These are phyloP conservation scores for Melanotaenia boesemani DNA, from an alignment of 2,797 vertebrate genomes.

Conservation along the genomic window DNA sequence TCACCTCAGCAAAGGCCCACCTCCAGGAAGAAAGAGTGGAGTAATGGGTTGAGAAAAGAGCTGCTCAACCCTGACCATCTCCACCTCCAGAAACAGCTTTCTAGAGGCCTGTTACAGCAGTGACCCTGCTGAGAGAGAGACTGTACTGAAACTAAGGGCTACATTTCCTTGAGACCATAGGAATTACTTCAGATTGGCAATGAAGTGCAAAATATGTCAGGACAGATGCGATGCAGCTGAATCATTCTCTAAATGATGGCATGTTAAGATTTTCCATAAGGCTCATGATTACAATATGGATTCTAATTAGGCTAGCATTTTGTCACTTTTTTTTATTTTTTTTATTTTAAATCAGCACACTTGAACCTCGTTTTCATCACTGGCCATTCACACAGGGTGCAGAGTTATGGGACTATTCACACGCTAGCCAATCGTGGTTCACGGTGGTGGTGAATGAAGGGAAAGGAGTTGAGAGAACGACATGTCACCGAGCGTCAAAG, in stretches of 20 bases:
- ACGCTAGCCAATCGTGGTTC: constrained; percentile 58
- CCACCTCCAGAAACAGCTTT: too few relatives aligned
- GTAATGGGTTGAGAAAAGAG: too few relatives aligned
- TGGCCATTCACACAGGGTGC: constrained; percentile 59
- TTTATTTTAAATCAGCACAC: constrained; percentile 59
- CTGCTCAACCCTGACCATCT: too few relatives aligned
- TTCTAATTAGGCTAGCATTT: constrained; percentile 35
- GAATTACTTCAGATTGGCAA: too few relatives aligned
- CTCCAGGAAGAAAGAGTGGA: too few relatives aligned
- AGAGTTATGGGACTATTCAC: constrained; percentile 54
- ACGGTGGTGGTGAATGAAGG: constrained; percentile 5
- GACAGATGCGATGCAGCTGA: not conserved
- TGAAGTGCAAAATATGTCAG: too few relatives aligned
- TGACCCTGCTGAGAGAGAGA: too few relatives aligned
- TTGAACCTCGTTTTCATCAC: constrained; percentile 70
- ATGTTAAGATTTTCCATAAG: constrained; percentile 15
- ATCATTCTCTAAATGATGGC: not conserved
- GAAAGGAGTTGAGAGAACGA: constrained; percentile 42
- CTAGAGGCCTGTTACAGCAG: too few relatives aligned
- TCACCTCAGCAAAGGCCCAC: too few relatives aligned
- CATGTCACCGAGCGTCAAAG: constrained; percentile 57
- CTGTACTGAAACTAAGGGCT: too few relatives aligned
- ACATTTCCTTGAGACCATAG: not conserved
- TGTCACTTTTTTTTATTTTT: constrained; percentile 42
- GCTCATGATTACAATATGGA: constrained; percentile 43